These are phyloP conservation scores for Hypsopygia costalis DNA, from an alignment of 2,888 invertebrate species.

Conservation along the genomic window DNA sequence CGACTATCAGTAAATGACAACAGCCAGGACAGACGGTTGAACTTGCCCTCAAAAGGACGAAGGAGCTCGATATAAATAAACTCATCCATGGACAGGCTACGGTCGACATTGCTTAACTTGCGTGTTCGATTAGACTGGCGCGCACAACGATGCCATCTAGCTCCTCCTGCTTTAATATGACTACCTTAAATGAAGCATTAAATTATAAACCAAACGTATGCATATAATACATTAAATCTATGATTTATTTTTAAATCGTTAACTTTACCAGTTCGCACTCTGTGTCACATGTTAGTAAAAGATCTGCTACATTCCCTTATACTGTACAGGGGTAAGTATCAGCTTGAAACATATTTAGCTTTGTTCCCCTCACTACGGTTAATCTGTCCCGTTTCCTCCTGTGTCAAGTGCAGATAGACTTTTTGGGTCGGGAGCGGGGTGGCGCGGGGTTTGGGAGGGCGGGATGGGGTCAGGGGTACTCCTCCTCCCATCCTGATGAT, in stretches of 20 bases:
- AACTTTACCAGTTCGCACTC: not conserved
- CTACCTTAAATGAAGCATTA: too few relatives aligned
- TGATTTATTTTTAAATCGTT: not conserved
- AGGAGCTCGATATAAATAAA: too few relatives aligned
- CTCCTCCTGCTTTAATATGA: too few relatives aligned
- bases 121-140: too few relatives aligned
- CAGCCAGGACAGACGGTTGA: too few relatives aligned
- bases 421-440: conserved; percentile 65
- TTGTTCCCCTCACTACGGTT: conserved; percentile 80
- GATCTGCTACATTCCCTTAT: conserved; percentile 43
- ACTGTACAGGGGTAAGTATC: conserved; percentile 66
- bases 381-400: conserved; percentile 80
- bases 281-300: conserved; percentile 4
- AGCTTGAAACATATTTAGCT: conserved; percentile 79
- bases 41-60: too few relatives aligned
- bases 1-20: too few relatives aligned
- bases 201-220: too few relatives aligned
- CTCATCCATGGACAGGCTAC: too few relatives aligned
- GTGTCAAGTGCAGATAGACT: conserved; percentile 80
- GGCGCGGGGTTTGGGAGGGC: conserved; percentile 27
- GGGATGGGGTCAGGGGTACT: conserved; percentile 35
- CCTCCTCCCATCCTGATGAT: conserved; percentile 80
- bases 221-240: not conserved
- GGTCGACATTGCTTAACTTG: too few relatives aligned
- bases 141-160: too few relatives aligned